Conservation (phyloP, 2,888 invertebrate genomes). For the Dugesia japonica region DNA sequence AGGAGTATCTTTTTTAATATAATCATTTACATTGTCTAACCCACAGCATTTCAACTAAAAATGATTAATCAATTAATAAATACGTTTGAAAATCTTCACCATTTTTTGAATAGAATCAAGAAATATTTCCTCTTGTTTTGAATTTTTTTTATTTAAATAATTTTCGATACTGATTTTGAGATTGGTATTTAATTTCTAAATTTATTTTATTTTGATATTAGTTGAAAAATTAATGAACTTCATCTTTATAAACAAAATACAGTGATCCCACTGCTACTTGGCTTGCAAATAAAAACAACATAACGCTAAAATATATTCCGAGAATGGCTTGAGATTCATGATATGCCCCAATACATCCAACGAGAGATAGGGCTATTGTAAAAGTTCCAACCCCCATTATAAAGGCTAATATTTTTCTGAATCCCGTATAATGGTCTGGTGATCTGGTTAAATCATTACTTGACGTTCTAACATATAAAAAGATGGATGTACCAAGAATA, state of each 20-base stretch:
- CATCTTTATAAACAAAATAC: background rate
- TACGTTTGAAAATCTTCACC: too few species aligned
- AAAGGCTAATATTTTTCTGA: background rate
- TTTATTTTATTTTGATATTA: too few species aligned
- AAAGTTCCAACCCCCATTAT: background rate
- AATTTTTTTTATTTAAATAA: too few species aligned
- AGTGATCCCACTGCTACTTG: background rate
- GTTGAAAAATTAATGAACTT: background rate
- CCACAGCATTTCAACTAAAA: constrained; percentile 4
- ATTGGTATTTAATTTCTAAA: too few species aligned
- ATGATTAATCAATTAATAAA: background rate
- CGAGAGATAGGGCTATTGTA: background rate
- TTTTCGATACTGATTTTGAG: too few species aligned
- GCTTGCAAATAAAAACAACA: background rate
- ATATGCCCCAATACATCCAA: background rate
- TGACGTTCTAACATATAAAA: background rate
- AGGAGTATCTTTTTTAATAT: constrained; percentile 5
- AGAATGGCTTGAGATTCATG: background rate
- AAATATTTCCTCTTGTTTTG: too few species aligned
- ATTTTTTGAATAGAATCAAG: too few species aligned
- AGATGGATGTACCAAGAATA: constrained; percentile 2
- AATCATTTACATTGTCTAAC: background rate
- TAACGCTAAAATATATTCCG: background rate
- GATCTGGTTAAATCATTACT: background rate
- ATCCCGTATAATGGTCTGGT: background rate